Conservation (phyloP, 2,113 vertebrate species). For the Phaethornis superciliosus region DNA sequence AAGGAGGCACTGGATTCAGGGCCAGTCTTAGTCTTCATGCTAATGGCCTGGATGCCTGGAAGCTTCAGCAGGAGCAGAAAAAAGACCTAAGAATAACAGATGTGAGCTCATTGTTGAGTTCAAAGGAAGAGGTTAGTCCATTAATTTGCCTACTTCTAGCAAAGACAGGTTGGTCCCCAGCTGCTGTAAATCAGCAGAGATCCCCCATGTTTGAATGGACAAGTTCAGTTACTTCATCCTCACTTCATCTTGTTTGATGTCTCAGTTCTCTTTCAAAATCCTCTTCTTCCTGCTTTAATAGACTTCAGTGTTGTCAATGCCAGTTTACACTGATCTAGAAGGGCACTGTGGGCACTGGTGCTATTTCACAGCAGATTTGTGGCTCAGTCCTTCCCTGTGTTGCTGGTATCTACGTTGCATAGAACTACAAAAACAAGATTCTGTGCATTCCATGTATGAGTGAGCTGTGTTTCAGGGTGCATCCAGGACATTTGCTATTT, state of each 20-base stretch:
- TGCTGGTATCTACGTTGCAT: neutral
- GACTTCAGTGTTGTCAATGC: neutral
- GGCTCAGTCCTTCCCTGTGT: accelerated
- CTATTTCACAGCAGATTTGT: accelerated
- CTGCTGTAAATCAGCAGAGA: neutral
- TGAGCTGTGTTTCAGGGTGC: neutral
- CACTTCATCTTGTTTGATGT: neutral
- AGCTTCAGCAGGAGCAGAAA: neutral
- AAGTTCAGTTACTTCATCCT: neutral
- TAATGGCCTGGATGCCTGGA: neutral
- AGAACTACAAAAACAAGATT: neutral
- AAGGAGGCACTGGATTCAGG: neutral
- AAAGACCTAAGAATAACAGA: neutral
- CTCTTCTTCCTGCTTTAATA: neutral
- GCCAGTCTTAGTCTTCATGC: neutral
- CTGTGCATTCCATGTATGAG: neutral
- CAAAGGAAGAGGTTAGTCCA: neutral
- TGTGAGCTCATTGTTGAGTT: neutral
- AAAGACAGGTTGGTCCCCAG: neutral
- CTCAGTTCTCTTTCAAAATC: neutral
- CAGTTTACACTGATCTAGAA: neutral
- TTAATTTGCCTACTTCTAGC: neutral
- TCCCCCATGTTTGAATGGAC: neutral
- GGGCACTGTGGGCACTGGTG: accelerated
- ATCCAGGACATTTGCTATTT: neutral